phyloP scores from a whole-genome alignment of 2,888 invertebrate species.

The Epirrita christyi region DNA sequence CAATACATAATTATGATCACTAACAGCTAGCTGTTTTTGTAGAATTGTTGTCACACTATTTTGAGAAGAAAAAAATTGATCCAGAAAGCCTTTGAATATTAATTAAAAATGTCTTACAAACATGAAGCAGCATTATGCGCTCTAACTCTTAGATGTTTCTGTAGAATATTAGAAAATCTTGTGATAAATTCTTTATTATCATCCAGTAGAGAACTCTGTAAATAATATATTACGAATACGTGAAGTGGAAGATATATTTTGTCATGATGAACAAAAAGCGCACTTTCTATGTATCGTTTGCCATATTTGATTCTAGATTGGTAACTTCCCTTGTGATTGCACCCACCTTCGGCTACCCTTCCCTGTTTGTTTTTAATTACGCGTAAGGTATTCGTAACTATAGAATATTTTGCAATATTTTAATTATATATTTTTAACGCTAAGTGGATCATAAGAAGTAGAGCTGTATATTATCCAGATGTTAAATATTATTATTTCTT shows the following conservation, averaged over 20 bases:
- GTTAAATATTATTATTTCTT: constrained; percentile 84
- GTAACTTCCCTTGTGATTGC: constrained; percentile 53
- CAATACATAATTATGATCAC: constrained; percentile 32
- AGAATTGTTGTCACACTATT: constrained; percentile 5
- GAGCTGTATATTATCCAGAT: constrained; percentile 83
- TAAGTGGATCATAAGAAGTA: constrained; percentile 78
- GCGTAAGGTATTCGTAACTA: constrained; percentile 71
- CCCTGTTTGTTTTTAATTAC: constrained; percentile 48
- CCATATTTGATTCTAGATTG: constrained; percentile 58
- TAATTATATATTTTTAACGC: constrained; percentile 69
- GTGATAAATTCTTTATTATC: constrained; percentile 76
- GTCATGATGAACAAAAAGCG: constrained; percentile 71
- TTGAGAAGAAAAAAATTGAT: constrained; percentile 8
- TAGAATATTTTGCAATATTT: constrained; percentile 83
- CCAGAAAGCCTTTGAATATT: constrained; percentile 9
- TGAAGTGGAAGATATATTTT: constrained; percentile 80
- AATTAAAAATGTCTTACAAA: constrained; percentile 2
- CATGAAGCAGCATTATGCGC: constrained; percentile 52
- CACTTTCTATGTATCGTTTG: constrained; percentile 63
- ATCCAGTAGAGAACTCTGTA: constrained; percentile 75
- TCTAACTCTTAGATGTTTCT: constrained; percentile 59
- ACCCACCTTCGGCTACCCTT: constrained; percentile 56
- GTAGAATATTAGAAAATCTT: constrained; percentile 74
- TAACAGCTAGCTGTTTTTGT: constrained; percentile 16
- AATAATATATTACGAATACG: constrained; percentile 59